Conservation (phyloP, 2,888 invertebrate species). For the Sceliomorpha sp. region DNA sequence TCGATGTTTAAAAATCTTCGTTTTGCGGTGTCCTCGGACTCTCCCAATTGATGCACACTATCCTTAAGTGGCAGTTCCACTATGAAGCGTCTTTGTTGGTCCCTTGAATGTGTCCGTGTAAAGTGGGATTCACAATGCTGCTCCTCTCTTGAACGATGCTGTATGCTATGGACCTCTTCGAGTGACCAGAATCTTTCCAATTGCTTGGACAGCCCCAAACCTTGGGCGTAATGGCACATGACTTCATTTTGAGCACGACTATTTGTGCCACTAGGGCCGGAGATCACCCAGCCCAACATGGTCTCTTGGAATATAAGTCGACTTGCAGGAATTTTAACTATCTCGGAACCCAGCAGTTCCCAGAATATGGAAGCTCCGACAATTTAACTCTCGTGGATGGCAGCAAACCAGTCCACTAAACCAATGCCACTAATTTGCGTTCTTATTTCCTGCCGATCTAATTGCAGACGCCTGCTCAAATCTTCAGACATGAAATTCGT, state of each 20-base stretch:
- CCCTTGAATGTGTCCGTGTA: slow-evolving; percentile 9
- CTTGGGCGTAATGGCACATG: neutral
- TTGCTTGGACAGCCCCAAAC: neutral
- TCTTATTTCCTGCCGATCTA: neutral
- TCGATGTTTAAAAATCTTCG: slow-evolving; percentile 35
- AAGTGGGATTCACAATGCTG: slow-evolving; percentile 27
- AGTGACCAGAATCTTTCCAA: slow-evolving; percentile 31
- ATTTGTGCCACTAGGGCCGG: slow-evolving; percentile 8
- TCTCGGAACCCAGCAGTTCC: no score
- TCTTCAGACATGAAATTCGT: neutral
- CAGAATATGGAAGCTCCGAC: no score
- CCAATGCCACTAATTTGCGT: slow-evolving; percentile 2
- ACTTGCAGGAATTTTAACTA: neutral
- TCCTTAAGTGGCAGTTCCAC: slow-evolving; percentile 34
- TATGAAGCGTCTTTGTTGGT: slow-evolving; percentile 22
- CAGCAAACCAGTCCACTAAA: no score
- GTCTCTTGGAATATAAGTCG: slow-evolving; percentile 16
- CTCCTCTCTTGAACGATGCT: slow-evolving; percentile 12
- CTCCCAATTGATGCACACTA: slow-evolving; percentile 25
- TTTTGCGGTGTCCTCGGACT: slow-evolving; percentile 36
- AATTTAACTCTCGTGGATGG: no score
- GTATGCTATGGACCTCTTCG: slow-evolving; percentile 10
- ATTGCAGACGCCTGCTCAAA: neutral
- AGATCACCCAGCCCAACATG: slow-evolving; percentile 15
- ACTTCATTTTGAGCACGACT: neutral